Base-by-base conservation (phyloP, 35 echinoderm and acorn worm species). In the Nesometra sesokonis region DNA sequence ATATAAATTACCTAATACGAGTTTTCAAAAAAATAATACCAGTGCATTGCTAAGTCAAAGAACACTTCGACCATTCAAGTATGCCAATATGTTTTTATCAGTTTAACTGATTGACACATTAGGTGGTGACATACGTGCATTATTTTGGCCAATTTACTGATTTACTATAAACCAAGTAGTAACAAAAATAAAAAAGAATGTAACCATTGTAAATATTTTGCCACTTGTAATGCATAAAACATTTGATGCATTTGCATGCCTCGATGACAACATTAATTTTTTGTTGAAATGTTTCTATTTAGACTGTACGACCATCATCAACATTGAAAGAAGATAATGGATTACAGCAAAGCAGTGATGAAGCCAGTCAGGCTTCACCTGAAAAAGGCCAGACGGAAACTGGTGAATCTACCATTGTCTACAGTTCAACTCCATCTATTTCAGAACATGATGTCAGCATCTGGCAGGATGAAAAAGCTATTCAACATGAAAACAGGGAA, bases 401-500 rank as follows among this genome's bases (percentile, higher is more conserved):
- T n/a, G n/a, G n/a, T n/a, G n/a, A n/a, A n/a, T n/a, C n/a, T n/a
- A n/a, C 13, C 79, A 80, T 13, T 32, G 79, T 23, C 32, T 11
- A 17, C 31, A 31, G 11, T 23, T 35, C 36, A 38, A 21, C 32
- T 35, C 38, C 82, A 33, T 17, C 32, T 83, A 17, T 29, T 83
- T 83, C 82, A 35, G 33, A 80, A 13, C 31, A 29, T 35, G 33
- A 34, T 35, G 38, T 15, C 13, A 83, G 33, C 9, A 83, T 83
- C 38, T 83, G 82, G 82, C 8, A 83, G 33, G 82, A 83, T 38
- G 36, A 83, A 23, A 83, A 33, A 83, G n/a, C 82, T 11, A 23
- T 83, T 15, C 82, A 83, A 34, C 32, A 83, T 35, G 82, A 83
- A 35, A 80, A 83, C 34, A 83, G 15, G 38, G 82, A 83, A 23